phyloP scores from a whole-genome alignment of 2,888 invertebrate genomes.

The Scaptomyza reducta region DNA sequence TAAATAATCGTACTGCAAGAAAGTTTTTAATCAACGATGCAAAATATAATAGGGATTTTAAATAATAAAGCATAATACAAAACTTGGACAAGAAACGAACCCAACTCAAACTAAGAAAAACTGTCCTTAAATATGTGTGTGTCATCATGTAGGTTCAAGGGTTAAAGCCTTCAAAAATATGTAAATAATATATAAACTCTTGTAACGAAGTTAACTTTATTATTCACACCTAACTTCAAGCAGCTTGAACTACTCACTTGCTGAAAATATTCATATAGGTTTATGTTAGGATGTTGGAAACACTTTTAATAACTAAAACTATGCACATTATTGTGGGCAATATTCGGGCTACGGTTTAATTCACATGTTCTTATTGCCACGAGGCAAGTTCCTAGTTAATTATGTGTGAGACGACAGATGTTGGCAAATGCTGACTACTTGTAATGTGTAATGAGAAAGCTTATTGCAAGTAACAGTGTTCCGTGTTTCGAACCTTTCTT shows the following conservation, averaged over 20 bases:
- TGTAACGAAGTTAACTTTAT: slow-evolving; percentile 8
- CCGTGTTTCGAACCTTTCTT: background rate
- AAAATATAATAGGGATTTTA: slow-evolving; percentile 10
- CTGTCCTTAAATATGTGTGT: background rate
- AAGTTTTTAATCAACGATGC: background rate
- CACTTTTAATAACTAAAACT: background rate
- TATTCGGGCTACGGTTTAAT: background rate
- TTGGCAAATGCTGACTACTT: slow-evolving; percentile 19
- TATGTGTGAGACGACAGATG: slow-evolving; percentile 42
- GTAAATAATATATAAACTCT: slow-evolving; percentile 1
- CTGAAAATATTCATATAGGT: too few species aligned
- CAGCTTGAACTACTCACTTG: background rate
- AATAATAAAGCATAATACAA: slow-evolving; percentile 14
- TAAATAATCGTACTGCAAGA: background rate
- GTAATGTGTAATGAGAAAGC: slow-evolving; percentile 3
- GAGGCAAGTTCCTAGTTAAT: slow-evolving; percentile 5
- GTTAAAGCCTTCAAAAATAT: background rate
- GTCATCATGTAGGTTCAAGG: slow-evolving; percentile 15
- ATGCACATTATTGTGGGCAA: background rate
- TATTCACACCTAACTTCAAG: slow-evolving; percentile 3
- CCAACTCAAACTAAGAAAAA: background rate
- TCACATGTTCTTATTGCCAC: background rate
- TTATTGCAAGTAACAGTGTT: slow-evolving; percentile 45
- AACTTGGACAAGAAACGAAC: background rate
- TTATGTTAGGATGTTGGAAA: background rate